Evolutionary conservation across 2,888 invertebrate genomes (phyloP).

Genomic region (Dione vanillae): DNA sequence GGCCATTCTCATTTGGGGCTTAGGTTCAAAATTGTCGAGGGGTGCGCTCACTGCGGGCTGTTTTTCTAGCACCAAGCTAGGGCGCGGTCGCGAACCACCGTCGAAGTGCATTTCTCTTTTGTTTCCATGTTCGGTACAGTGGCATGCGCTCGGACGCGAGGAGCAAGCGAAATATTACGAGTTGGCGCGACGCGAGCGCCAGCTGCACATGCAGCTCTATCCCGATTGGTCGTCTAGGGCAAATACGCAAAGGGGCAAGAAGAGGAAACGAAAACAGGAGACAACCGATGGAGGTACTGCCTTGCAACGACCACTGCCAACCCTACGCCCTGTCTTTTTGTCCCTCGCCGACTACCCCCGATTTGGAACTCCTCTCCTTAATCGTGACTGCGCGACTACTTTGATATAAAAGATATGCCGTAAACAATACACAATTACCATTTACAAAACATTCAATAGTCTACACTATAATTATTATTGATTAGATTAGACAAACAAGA

Average conservation of each 20-base stretch:
- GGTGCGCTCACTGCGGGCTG: slow-evolving; percentile 84
- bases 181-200: slow-evolving; percentile 98
- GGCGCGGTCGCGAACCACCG: slow-evolving; percentile 73
- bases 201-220: slow-evolving; percentile 99
- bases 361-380: slow-evolving; percentile 32
- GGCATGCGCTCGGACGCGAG: slow-evolving; percentile 99
- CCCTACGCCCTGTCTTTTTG: slow-evolving; percentile 41
- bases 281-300: slow-evolving; percentile 97
- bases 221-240: slow-evolving; percentile 99
- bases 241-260: slow-evolving; percentile 99
- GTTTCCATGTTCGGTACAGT: slow-evolving; percentile 89
- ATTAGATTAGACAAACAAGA: slow-evolving; percentile 9
- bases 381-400: slow-evolving; percentile 22
- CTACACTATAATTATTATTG: slow-evolving; percentile 9
- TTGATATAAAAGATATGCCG: background rate
- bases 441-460: background rate
- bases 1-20: slow-evolving; percentile 77
- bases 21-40: slow-evolving; percentile 79
- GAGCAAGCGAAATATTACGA: slow-evolving; percentile 99
- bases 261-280: slow-evolving; percentile 99
- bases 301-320: slow-evolving; percentile 76
- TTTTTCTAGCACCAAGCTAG: slow-evolving; percentile 88
- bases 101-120: slow-evolving; percentile 83
- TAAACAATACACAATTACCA: background rate
- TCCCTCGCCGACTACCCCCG: slow-evolving; percentile 42